Evolutionary conservation across 2,113 vertebrate genomes (phyloP).

Genomic region (Pygoscelis adeliae): DNA sequence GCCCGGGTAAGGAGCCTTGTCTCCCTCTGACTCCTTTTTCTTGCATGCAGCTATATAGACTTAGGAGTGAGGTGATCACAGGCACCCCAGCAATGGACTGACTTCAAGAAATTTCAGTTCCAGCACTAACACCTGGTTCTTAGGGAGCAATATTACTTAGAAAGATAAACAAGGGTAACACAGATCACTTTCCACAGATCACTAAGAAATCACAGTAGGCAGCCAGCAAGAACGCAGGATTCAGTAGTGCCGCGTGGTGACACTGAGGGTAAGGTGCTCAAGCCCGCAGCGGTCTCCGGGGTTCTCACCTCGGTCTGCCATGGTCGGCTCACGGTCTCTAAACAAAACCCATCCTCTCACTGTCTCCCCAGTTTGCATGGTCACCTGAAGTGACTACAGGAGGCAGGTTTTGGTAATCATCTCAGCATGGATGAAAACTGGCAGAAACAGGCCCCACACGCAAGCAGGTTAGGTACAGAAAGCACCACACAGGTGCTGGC

Average conservation of each 20-base stretch:
- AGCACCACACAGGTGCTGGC: not conserved
- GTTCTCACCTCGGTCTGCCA: not conserved
- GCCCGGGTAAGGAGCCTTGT: not conserved
- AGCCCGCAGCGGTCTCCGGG: not conserved
- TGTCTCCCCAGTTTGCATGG: not conserved
- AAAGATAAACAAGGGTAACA: not conserved
- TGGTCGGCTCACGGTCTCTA: not conserved
- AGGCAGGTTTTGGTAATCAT: not conserved
- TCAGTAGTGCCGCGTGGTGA: not conserved
- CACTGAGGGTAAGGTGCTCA: fast-evolving
- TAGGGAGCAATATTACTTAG: not conserved
- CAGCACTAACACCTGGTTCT: not conserved
- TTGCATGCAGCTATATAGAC: not conserved
- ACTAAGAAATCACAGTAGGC: not conserved
- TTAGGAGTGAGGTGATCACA: not conserved
- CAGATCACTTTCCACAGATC: not conserved
- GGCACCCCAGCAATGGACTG: not conserved
- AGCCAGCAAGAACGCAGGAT: fast-evolving
- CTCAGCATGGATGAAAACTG: not conserved
- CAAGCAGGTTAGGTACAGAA: not conserved
- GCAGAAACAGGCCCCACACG: fast-evolving
- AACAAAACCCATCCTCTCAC: not conserved
- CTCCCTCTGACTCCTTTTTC: not conserved
- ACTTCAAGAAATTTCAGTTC: not conserved
- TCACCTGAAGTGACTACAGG: not conserved